Conservation (phyloP, 2,797 vertebrate genomes). For the Aldrovandia affinis region DNA sequence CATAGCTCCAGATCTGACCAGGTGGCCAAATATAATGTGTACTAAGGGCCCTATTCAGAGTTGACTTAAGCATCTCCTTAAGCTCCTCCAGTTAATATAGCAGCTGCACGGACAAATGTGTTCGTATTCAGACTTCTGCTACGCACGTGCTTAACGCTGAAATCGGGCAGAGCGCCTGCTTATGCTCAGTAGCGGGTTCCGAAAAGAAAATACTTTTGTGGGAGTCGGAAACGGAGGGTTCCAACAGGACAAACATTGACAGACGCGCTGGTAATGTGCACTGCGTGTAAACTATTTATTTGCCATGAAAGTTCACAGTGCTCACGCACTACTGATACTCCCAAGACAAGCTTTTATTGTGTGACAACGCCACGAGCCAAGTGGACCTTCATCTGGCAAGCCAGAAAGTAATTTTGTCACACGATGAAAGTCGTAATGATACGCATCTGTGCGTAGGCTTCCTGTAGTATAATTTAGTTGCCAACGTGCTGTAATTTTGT, state of each 20-base stretch:
- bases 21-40: slow-evolving; percentile 39
- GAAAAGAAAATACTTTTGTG: neutral
- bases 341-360: neutral
- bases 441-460: neutral
- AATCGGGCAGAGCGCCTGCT: too few relatives aligned
- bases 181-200: too few relatives aligned
- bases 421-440: neutral
- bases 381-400: too few relatives aligned
- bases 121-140: too few relatives aligned
- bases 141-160: too few relatives aligned
- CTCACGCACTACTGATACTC: neutral
- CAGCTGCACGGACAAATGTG: too few relatives aligned
- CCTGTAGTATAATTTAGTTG: too few relatives aligned
- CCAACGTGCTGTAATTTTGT: slow-evolving; percentile 19
- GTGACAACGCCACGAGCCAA: too few relatives aligned
- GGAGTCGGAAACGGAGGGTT: neutral
- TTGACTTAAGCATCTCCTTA: too few relatives aligned
- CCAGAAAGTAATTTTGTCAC: too few relatives aligned
- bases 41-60: slow-evolving; percentile 30
- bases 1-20: slow-evolving; percentile 15
- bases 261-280: slow-evolving; percentile 17
- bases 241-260: neutral
- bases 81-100: too few relatives aligned
- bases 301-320: neutral
- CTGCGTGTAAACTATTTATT: neutral